Base-by-base conservation (phyloP, 2,797 vertebrate genomes). In the Buphagus erythrorhynchus region DNA sequence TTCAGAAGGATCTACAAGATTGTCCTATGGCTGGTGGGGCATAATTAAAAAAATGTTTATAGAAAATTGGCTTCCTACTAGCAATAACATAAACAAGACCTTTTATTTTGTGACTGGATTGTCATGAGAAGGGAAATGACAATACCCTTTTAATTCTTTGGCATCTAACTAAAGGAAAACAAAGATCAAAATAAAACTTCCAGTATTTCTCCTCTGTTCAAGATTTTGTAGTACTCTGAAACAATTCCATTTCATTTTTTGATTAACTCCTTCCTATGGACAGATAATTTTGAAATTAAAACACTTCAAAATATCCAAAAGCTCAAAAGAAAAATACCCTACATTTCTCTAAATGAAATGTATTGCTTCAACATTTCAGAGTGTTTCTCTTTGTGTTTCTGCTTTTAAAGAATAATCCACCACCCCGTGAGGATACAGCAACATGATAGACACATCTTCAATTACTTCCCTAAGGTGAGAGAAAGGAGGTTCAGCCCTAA, bases 391-490 rank as follows among this genome's bases (percentile, higher is more conserved):
- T 59, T 38, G 28, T 38, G 31, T 16, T 88, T 80, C 79, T 40
- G 24, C 69, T 86, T 76, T 68, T 68, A 92, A 69, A 81, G 48
- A 87, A 79, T 16, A 58, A 82, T 6, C 59, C 45, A 43, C 35
- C 74, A 43, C 10, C 25, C 49, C 25, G 9, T 13, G 36, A 89
- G 31, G 35, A 79, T 49, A 57, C 38, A 67, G 67, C 57, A 73
- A 67, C 2, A 20, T 49, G 72, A 91, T 13, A 90, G 86, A 87
- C 67, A 51, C 49, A 45, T 81, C 83, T 93, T 48, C 85, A 85
- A 95, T 95, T 85, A 91, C 88, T 67, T 94, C 52, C 71, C 81
- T 54, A 90, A 88, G 67, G 88, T 85, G 80, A 92, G 71, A 86
- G 55, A 79, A 92, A 66, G 63, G 48, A 88, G 74, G 22, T 24